phyloP scores from a whole-genome alignment of 2,797 vertebrate species.

The Pristis pectinata region DNA sequence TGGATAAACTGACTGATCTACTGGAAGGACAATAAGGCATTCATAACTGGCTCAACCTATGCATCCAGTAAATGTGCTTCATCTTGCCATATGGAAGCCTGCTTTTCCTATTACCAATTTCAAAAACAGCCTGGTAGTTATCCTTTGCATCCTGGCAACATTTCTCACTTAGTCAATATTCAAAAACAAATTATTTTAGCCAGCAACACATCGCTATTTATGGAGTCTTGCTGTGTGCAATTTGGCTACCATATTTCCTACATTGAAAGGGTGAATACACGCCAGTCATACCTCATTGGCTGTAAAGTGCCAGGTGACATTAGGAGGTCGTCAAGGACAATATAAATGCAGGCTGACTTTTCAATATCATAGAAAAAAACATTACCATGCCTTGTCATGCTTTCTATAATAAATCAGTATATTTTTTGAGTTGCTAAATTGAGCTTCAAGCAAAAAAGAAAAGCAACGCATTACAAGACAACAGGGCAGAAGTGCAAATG shows the following conservation, averaged over 20 bases:
- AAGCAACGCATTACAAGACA: background rate
- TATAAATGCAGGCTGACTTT: no score
- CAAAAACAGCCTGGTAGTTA: background rate
- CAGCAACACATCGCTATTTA: no score
- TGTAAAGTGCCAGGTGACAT: no score
- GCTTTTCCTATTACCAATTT: background rate
- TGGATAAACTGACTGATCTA: background rate
- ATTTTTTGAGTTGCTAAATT: background rate
- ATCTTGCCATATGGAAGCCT: background rate
- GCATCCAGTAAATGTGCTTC: background rate
- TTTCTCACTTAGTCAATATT: no score
- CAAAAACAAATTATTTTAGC: no score
- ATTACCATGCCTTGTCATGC: background rate
- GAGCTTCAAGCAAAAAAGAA: background rate
- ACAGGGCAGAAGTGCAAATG: no score
- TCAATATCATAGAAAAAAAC: background rate
- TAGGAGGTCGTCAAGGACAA: no score
- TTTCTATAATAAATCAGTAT: background rate
- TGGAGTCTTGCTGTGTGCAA: no score
- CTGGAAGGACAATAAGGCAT: background rate
- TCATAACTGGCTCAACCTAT: background rate
- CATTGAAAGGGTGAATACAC: no score
- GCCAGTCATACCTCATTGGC: no score
- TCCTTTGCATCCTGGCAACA: no score
- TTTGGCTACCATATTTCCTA: no score